Evolutionary conservation across 2,888 invertebrate genomes (phyloP), one percentile per base, ranked within the genome.

Genomic region (Brachylomia viminalis): DNA sequence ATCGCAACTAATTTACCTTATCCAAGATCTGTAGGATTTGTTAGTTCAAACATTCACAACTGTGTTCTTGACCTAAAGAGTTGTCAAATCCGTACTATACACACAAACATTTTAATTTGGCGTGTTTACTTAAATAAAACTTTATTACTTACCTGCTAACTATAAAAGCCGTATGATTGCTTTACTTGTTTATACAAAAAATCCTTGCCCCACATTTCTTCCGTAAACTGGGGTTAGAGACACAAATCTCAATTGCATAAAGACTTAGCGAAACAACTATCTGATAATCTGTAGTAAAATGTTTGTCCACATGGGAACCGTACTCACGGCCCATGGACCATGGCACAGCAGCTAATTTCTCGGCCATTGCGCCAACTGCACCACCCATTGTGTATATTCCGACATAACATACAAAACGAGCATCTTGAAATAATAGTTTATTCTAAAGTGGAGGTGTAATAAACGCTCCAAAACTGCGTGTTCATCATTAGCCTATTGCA

Each of bases 261-360:
- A 15, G n/a, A 47, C 23, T 20, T 7, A 52, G 11, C 2, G 7
- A 70, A 23, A 8, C 11, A 17, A 30, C 23, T n/a, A 27, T 67
- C 6, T 13, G 45, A 33, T 71, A 54, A 71, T 54, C 54, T 30
- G 13, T 71, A n/a, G 23, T 52, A 49, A 74, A 49, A 74, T 59
- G 17, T 54, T 72, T n/a, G 23, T 42, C 27, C 23, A 74, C n/a
- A 38, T n/a, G 13, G 3, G 5, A 52, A 17, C 61, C 30, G 13
- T 42, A 59, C 15, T 61, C 49, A 42, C 6, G 23, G 4, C 20
- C 20, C 38, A 4, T 75, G 20, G 20, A 59, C 10, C 1, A 49
- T 20, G 1, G 5, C 17, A 38, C 20, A 23, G 33, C 38, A 27
- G 76, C 20, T 61, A 52, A 75, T 76, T 61, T 61, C 20, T 23